Evolutionary conservation across 2,113 vertebrate genomes (phyloP), one percentile per base, ranked within the genome.

Genomic region (Osmerus eperlanus): DNA sequence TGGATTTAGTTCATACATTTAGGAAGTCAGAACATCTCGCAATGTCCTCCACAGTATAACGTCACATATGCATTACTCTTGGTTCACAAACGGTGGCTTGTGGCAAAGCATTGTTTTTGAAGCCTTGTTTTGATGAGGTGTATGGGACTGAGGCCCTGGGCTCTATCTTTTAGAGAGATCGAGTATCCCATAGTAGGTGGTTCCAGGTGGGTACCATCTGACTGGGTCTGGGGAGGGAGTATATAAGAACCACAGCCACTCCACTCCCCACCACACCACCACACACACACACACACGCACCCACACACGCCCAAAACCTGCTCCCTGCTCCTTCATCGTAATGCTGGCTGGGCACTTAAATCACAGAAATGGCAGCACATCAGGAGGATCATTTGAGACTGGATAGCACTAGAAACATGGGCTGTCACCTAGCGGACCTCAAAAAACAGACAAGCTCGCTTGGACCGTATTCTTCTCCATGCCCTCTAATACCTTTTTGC

Each of bases 331-430:
- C 81, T 87, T 87, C 75, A 81, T 75, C 71, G 75, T 75, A 86
- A 89, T 78, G 83, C 83, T 70, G 82, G 80, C 81, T 76, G 71
- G 85, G 78, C 85, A 86, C 81, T 88, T 90, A 90, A 91, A 91
- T 90, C 89, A 91, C 86, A 84, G 81, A 88, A 91, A 91, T 90
- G 88, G 87, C 87, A 83, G 86, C 85, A 79, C 87, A 91, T 92
- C 88, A 93, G 83, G 85, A 84, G 86, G 88, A 90, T 91, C 88
- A 91, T 90, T 90, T 90, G 86, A 86, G 84, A 84, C 86, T 81
- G 87, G 89, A 87, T 77, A 86, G 84, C 87, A 72, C 55, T 75
- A 84, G 84, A 89, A 89, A 90, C 84, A 87, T 86, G 84, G 83
- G 78, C 81, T 86, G 81, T 85, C 81, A 85, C 82, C 78, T 78